Percentiles rank a stretch among this genome's conserved stretches.
These are phyloP conservation scores for Orthonychiurus folsomi DNA, from an alignment of 2,888 invertebrate genomes.

Conservation along the genomic window DNA sequence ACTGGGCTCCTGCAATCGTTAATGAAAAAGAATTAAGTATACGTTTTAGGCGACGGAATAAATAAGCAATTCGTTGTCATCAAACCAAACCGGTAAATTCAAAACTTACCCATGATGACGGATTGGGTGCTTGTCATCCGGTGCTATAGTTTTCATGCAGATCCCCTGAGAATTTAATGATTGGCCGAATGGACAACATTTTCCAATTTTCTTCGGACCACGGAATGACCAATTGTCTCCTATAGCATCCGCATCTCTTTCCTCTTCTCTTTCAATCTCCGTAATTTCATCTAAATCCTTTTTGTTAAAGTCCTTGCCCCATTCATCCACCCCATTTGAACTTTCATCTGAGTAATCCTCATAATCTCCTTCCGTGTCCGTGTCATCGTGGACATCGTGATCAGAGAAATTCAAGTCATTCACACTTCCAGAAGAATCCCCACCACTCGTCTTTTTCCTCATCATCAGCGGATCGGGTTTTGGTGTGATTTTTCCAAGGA, in stretches of 20 bases:
- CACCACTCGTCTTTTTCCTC: too few relatives aligned
- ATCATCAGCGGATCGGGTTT: too few relatives aligned
- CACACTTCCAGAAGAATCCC: background rate
- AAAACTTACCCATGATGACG: background rate
- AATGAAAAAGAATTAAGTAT: background rate
- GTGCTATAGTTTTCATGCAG: slow-evolving; percentile 23
- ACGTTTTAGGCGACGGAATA: background rate
- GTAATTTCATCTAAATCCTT: slow-evolving; percentile 23
- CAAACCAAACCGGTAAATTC: background rate
- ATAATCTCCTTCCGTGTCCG: slow-evolving; percentile 24
- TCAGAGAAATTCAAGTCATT: slow-evolving; percentile 12
- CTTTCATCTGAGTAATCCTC: slow-evolving; percentile 22
- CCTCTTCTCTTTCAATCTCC: slow-evolving; percentile 19
- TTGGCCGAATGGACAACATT: slow-evolving; percentile 35
- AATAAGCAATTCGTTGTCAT: background rate
- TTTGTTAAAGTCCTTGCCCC: slow-evolving; percentile 13
- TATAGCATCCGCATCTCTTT: slow-evolving; percentile 6
- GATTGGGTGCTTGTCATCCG: background rate
- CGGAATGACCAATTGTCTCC: background rate
- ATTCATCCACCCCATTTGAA: slow-evolving; percentile 10
- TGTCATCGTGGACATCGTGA: slow-evolving; percentile 20
- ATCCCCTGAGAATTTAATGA: slow-evolving; percentile 28
- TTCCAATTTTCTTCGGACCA: slow-evolving; percentile 29
- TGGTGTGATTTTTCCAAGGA: too few relatives aligned
- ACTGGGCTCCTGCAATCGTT: background rate